phyloP scores from a whole-genome alignment of 2,888 invertebrate species.

The Drosophila cyrtoloma region DNA sequence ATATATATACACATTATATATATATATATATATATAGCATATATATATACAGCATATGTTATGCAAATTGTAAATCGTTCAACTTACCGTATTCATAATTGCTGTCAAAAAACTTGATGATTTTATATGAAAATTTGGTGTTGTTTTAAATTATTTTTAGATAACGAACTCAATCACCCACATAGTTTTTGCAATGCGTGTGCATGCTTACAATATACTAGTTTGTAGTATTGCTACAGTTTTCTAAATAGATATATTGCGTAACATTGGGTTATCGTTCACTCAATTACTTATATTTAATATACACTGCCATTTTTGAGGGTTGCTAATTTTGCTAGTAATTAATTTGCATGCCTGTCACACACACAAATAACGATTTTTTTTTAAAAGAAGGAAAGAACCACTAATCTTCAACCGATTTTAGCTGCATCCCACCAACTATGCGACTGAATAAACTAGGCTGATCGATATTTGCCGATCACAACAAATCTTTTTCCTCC shows the following conservation, averaged over 20 bases:
- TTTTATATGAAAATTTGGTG: conserved; percentile 1
- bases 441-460: conserved; percentile 66
- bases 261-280: conserved; percentile 42
- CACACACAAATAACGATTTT: conserved; percentile 21
- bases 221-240: conserved; percentile 6
- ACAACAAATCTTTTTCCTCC: conserved; percentile 69
- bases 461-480: conserved; percentile 78
- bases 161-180: conserved; percentile 9
- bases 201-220: conserved; percentile 15
- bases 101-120: conserved; percentile 9
- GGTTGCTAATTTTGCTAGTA: neutral
- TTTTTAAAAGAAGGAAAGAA: conserved; percentile 4
- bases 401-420: conserved; percentile 53
- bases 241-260: conserved; percentile 37
- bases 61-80: neutral
- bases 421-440: conserved; percentile 68
- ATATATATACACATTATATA: neutral
- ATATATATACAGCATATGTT: neutral
- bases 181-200: conserved; percentile 14
- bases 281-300: conserved; percentile 28
- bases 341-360: conserved; percentile 33
- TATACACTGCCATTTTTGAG: neutral
- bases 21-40: neutral
- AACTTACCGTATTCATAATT: conserved; percentile 28
- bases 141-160: conserved; percentile 15